These are phyloP conservation scores for Zaprionus kolodkinae DNA, from an alignment of 1,140 invertebrate genomes.

Conservation along the genomic window DNA sequence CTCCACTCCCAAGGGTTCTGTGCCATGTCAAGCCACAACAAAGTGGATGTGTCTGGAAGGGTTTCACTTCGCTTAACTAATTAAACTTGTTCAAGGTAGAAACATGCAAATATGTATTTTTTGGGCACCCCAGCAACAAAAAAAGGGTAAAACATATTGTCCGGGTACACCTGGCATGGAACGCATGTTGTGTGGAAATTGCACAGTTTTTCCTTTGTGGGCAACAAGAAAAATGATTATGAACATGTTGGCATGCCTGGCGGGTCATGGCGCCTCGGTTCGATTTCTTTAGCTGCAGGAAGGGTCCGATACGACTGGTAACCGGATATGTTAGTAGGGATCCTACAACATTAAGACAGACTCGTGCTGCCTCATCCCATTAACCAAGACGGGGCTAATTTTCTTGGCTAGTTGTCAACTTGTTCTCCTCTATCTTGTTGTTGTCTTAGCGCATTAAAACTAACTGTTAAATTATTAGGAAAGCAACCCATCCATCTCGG, in stretches of 20 bases:
- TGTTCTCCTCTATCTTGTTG: constrained; percentile 14
- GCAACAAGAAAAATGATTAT: constrained; percentile 67
- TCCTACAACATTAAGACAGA: background rate
- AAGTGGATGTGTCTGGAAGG: constrained; percentile 44
- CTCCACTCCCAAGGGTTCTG: constrained; percentile 55
- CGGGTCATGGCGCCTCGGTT: background rate
- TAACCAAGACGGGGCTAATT: background rate
- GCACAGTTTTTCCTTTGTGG: constrained; percentile 57
- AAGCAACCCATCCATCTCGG: constrained; percentile 73
- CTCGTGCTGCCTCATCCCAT: background rate
- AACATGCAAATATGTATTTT: constrained; percentile 63
- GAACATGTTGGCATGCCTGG: background rate
- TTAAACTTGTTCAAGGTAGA: constrained; percentile 69
- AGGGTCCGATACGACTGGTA: background rate
- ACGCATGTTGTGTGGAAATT: constrained; percentile 64
- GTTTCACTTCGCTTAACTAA: constrained; percentile 64
- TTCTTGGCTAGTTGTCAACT: constrained; percentile 11
- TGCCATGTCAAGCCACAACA: constrained; percentile 39
- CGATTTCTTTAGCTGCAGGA: background rate
- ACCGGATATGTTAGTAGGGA: background rate
- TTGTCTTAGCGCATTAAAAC: constrained; percentile 65
- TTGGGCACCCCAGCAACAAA: constrained; percentile 18
- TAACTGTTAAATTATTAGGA: constrained; percentile 81
- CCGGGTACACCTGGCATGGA: constrained; percentile 35
- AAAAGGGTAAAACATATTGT: background rate